phyloP scores from a whole-genome alignment of 2,888 invertebrate species.

The Ochlodes sylvanus region DNA sequence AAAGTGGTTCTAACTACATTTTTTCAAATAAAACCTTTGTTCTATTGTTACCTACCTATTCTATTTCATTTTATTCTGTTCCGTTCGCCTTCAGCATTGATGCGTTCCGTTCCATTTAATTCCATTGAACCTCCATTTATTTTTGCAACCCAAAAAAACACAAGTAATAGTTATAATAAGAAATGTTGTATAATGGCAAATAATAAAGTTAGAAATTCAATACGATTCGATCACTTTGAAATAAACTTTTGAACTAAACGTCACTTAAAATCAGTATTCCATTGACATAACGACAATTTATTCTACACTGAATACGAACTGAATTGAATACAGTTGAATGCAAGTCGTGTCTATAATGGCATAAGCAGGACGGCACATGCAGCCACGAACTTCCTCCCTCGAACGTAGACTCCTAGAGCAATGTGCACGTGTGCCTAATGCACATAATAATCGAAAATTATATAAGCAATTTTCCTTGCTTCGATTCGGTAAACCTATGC shows the following conservation, averaged over 20 bases:
- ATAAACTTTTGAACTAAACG: constrained; percentile 10
- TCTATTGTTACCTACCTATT: too few species aligned
- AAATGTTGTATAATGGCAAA: too few species aligned
- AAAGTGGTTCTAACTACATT: too few species aligned
- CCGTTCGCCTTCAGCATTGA: neutral
- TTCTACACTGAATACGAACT: constrained; percentile 26
- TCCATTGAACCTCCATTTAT: neutral
- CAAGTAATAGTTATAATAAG: too few species aligned
- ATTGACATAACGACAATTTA: constrained; percentile 13
- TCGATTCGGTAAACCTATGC: too few species aligned
- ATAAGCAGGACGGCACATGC: constrained; percentile 9
- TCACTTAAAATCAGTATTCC: constrained; percentile 25
- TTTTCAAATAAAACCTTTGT: too few species aligned
- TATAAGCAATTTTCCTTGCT: too few species aligned
- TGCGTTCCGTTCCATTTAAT: neutral
- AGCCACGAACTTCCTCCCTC: constrained; percentile 14
- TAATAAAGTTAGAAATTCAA: neutral
- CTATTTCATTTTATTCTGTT: too few species aligned
- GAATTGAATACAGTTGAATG: constrained; percentile 24
- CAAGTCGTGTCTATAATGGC: constrained; percentile 22
- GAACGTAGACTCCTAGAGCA: neutral
- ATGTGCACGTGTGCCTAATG: constrained; percentile 41
- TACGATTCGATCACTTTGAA: neutral
- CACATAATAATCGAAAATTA: neutral
- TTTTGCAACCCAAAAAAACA: too few species aligned